Evolutionary conservation across 2,888 invertebrate genomes (phyloP).

Genomic region (Philereme vetulata): DNA sequence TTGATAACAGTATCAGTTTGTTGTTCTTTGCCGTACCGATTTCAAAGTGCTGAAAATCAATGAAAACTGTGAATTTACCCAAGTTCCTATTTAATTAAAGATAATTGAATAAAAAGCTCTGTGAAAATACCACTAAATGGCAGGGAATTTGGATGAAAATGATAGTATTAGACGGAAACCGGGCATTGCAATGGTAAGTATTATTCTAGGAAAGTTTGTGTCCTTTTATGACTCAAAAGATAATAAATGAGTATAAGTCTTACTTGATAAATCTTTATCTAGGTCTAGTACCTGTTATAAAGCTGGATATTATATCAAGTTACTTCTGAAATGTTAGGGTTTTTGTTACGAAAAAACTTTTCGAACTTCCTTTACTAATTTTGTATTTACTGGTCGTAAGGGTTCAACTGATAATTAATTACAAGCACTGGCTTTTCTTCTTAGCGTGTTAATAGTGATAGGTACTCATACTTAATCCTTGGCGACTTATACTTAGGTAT

Average conservation of each 20-base stretch:
- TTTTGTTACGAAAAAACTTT: background rate
- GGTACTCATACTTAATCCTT: too few species aligned
- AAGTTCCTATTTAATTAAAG: background rate
- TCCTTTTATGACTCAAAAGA: constrained; percentile 5
- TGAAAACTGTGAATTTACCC: background rate
- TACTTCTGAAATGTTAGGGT: background rate
- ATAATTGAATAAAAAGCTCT: background rate
- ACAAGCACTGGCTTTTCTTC: too few species aligned
- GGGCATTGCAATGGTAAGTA: constrained; percentile 30
- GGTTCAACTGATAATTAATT: too few species aligned
- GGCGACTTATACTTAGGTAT: too few species aligned
- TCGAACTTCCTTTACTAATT: background rate
- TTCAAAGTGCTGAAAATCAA: background rate
- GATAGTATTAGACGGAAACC: constrained; percentile 16
- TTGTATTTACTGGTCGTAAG: too few species aligned
- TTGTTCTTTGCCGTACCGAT: background rate
- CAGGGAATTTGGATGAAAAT: constrained; percentile 20
- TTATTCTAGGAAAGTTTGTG: background rate
- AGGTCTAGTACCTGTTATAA: background rate
- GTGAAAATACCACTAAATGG: constrained; percentile 23
- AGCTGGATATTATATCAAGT: background rate
- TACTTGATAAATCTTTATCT: constrained; percentile 1
- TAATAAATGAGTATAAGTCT: background rate
- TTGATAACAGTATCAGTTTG: background rate
- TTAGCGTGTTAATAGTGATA: too few species aligned